Evolutionary conservation across 2,888 invertebrate species (phyloP).

Genomic region (Rambutsinella grinnellia): DNA sequence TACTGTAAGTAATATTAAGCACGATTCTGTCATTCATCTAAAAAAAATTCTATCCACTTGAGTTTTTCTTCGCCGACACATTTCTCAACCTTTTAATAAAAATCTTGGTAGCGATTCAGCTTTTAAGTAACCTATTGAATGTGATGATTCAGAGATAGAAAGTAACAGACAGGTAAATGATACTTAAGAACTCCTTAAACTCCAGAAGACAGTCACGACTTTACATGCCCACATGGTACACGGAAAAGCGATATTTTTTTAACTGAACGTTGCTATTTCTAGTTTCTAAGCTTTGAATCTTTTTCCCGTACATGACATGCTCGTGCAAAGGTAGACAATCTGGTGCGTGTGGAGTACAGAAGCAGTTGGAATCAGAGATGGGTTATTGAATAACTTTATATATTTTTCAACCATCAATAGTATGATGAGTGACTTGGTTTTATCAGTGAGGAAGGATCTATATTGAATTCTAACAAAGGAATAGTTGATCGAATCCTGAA

Average conservation of each 20-base stretch:
- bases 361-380: constrained; percentile 32
- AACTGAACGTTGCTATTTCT: too few relatives aligned
- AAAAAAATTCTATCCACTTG: too few relatives aligned
- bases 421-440: neutral
- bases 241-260: too few relatives aligned
- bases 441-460: neutral
- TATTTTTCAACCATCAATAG: neutral
- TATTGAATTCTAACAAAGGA: neutral
- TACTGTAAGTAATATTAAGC: constrained; percentile 27
- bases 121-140: too few relatives aligned
- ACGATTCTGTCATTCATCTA: constrained; percentile 29
- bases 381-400: too few relatives aligned
- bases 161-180: constrained; percentile 50
- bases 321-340: constrained; percentile 5
- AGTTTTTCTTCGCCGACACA: constrained; percentile 1
- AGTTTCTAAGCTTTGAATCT: too few relatives aligned
- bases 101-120: neutral
- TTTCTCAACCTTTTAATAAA: neutral
- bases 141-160: neutral
- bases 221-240: constrained; percentile 23
- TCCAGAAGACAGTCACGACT: constrained; percentile 59
- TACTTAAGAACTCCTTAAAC: constrained; percentile 42
- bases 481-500: neutral
- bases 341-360: constrained; percentile 43
- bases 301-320: constrained; percentile 35